These are phyloP conservation scores for Iselma pallidipennis DNA, from an alignment of 2,888 invertebrate species.

Conservation along the genomic window DNA sequence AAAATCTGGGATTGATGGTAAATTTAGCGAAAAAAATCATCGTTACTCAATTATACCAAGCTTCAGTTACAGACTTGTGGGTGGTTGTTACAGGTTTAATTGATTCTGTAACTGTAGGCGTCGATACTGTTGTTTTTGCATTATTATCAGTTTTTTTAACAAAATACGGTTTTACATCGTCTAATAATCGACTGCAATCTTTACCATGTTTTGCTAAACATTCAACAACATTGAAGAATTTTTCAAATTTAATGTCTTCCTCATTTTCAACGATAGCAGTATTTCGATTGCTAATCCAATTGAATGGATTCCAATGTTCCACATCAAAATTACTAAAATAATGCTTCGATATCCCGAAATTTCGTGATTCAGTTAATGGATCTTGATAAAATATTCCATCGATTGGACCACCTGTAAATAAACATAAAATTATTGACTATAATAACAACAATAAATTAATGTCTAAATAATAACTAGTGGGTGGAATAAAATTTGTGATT, in stretches of 20 bases:
- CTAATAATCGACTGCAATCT: conserved; percentile 5
- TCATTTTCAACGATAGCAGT: neutral
- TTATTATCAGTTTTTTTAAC: conserved; percentile 3
- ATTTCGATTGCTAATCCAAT: conserved; percentile 10
- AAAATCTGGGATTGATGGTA: neutral
- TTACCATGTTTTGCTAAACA: conserved; percentile 6
- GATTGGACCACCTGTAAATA: neutral
- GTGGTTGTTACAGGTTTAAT: neutral
- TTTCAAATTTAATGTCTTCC: conserved; percentile 6
- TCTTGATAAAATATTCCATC: too few species aligned
- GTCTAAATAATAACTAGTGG: neutral
- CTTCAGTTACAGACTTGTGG: too few species aligned
- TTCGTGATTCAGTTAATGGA: neutral
- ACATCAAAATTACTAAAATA: conserved; percentile 6
- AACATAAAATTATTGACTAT: neutral
- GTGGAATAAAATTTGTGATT: neutral
- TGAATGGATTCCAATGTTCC: conserved; percentile 6
- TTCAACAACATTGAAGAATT: conserved; percentile 10
- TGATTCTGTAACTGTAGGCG: neutral
- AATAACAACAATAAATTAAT: neutral
- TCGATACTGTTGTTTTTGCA: neutral
- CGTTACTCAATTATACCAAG: neutral
- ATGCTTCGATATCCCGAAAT: neutral
- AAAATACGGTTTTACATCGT: conserved; percentile 6
- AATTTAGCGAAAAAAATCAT: neutral